Base-by-base conservation (phyloP, 2,113 vertebrate genomes). In the Varanus komodoensis region DNA sequence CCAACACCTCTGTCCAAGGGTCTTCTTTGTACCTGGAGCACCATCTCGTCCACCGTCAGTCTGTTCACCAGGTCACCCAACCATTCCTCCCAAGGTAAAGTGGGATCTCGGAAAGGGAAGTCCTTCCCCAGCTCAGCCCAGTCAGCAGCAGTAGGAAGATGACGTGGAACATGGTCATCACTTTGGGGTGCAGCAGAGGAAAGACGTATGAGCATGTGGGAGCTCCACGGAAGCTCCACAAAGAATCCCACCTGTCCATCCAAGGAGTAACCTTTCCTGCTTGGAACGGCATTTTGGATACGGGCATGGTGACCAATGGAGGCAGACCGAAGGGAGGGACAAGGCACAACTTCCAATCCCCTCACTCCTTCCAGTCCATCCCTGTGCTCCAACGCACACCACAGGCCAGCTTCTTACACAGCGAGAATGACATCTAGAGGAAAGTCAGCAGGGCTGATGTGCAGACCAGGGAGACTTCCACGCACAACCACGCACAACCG, bases 71-170 rank as follows among this genome's bases (percentile, higher is more conserved):
- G 83, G 34, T 90, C 89, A 8, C 86, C 89, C 64, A 90, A 48
- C 7, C 89, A 74, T n/a, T 86, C 75, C 25, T 90, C 83, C 89
- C 89, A 90, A 44, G 89, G 75, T n/a, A 90, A 71, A 0, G 83
- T 86, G 64, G 89, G 89, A 52, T 90, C 75, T 50, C 64, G 29
- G 83, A 90, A 90, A 12, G 89, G 89, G 48, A 90, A 80, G 17
- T 90, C 83, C 48, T 78, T 8, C 3, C 89, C 11, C 2, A 23
- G 83, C n/a, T 61, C 74, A 90, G 83, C 48, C n/a, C 23, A 11
- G 44, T 57, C 83, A 90, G 44, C 25, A 90, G 48, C 64, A 90
- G 34, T 8, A 57, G 48, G 48, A n/a, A 15, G 7, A n/a, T 3
- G 27, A 90, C 4, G 5, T 0, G 1, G 8, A 54, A 14, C 12